Evolutionary conservation across 2,888 invertebrate species (phyloP).

Genomic region (Drosophila pseudotakahashii): DNA sequence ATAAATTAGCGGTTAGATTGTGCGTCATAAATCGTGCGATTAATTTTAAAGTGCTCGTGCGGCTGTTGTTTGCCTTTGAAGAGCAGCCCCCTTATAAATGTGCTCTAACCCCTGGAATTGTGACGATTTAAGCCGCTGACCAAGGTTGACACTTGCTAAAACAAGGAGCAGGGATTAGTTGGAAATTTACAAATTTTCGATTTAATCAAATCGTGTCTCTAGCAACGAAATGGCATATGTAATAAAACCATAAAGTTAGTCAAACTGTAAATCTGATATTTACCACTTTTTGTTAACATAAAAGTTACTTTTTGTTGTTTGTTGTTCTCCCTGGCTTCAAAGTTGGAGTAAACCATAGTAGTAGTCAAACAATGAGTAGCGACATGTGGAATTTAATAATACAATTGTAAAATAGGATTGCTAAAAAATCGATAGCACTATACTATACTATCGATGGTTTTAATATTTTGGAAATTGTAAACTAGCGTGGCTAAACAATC

Average conservation of each 20-base stretch:
- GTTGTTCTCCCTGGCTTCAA: background rate
- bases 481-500: too few species aligned
- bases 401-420: too few species aligned
- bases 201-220: background rate
- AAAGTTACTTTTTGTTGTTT: background rate
- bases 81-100: constrained; percentile 34
- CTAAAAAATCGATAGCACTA: too few species aligned
- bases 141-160: constrained; percentile 10
- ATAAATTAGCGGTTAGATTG: constrained; percentile 77
- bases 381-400: background rate
- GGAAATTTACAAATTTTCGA: background rate
- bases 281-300: background rate
- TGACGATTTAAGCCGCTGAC: constrained; percentile 3
- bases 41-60: constrained; percentile 65
- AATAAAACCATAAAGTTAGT: background rate
- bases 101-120: background rate
- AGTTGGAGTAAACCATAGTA: background rate
- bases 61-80: constrained; percentile 55
- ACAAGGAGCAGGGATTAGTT: background rate
- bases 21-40: constrained; percentile 73
- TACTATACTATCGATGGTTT: too few species aligned
- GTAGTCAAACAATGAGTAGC: background rate
- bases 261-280: background rate
- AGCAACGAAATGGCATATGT: background rate
- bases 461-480: too few species aligned